Percentiles rank a stretch among this genome's conserved stretches.
Evolutionary conservation across 1,140 invertebrate species (phyloP).

Genomic region (Olivierus martensii): DNA sequence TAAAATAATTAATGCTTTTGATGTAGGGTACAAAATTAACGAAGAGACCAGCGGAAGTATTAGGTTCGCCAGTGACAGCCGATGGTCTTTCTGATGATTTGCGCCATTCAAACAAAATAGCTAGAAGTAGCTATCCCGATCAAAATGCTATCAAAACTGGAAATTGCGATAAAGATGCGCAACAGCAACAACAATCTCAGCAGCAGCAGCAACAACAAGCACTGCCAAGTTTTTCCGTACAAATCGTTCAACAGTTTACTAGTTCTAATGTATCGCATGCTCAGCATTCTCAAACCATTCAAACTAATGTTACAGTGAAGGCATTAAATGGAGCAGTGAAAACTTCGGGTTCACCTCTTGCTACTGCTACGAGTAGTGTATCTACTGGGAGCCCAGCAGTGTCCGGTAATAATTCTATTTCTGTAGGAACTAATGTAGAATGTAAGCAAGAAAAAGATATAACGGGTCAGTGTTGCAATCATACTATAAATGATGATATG

Average conservation of each 20-base stretch:
- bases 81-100: background rate
- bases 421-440: conserved; percentile 32
- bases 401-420: background rate
- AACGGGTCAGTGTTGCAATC: background rate
- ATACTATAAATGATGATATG: too few species aligned
- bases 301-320: conserved; percentile 80
- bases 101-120: conserved; percentile 5
- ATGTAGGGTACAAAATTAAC: too few species aligned
- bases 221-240: conserved; percentile 53
- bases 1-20: too few species aligned
- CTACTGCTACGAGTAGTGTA: background rate
- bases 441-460: conserved; percentile 55
- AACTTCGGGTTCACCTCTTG: conserved; percentile 7
- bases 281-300: conserved; percentile 66
- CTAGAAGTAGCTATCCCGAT: background rate
- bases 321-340: conserved; percentile 39
- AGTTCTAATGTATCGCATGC: conserved; percentile 57
- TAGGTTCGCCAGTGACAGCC: too few species aligned
- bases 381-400: background rate
- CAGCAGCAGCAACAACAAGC: conserved; percentile 21
- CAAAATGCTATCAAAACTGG: background rate
- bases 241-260: conserved; percentile 79
- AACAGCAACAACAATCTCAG: conserved; percentile 29
- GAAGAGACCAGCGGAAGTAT: too few species aligned
- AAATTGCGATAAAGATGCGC: background rate